Conservation (phyloP, 1,140 invertebrate species). For the Potamilus streckersoni region DNA sequence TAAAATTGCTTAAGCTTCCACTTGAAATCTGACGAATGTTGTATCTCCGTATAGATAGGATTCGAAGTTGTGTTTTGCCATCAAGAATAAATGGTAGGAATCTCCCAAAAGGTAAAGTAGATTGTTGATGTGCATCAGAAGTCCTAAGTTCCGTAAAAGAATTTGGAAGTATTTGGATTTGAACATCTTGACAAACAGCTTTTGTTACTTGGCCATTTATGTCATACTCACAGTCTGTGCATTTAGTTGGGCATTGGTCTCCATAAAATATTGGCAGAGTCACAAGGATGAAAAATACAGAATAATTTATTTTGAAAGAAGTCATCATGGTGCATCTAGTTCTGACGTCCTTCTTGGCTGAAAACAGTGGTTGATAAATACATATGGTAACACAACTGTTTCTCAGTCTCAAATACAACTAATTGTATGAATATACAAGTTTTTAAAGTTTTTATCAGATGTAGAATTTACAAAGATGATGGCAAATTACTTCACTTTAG, state of each 20-base stretch:
- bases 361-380: no score
- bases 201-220: slow-evolving; percentile 17
- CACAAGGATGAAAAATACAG: background rate
- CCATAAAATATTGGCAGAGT: background rate
- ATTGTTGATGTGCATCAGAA: slow-evolving; percentile 9
- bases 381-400: no score
- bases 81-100: slow-evolving; percentile 25
- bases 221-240: slow-evolving; percentile 17
- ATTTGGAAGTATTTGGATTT: slow-evolving; percentile 19
- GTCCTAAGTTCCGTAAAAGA: slow-evolving; percentile 10
- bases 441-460: no score
- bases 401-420: no score
- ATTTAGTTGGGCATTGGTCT: slow-evolving; percentile 12
- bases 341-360: no score
- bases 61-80: slow-evolving; percentile 20
- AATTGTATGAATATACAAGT: no score
- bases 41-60: slow-evolving; percentile 32
- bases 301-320: no score
- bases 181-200: slow-evolving; percentile 20
- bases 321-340: no score
- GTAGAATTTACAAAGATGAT: no score
- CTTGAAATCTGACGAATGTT: slow-evolving; percentile 25
- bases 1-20: slow-evolving; percentile 27
- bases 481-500: no score
- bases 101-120: slow-evolving; percentile 12